Evolutionary conservation across 2,888 invertebrate genomes (phyloP).

Genomic region (Platycheirus albimanus): DNA sequence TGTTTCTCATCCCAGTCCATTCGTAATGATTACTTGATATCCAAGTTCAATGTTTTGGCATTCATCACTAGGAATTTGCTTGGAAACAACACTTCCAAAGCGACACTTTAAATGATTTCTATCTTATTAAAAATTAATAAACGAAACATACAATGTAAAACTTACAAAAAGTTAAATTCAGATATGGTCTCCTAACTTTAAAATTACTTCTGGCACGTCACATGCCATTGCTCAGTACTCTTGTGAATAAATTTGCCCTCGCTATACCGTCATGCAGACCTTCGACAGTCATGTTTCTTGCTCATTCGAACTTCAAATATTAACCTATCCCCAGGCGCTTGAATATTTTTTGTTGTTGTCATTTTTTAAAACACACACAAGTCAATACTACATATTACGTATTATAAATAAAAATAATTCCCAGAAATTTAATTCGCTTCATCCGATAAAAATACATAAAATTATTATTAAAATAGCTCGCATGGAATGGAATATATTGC

Average conservation of each 20-base stretch:
- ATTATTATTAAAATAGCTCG: conserved; percentile 10
- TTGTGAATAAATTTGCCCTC: too few relatives aligned
- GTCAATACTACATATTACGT: neutral
- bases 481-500: neutral
- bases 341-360: neutral
- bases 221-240: neutral
- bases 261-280: too few relatives aligned
- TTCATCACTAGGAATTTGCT: too few relatives aligned
- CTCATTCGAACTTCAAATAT: conserved; percentile 3
- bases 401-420: neutral
- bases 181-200: neutral
- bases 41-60: too few relatives aligned
- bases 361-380: neutral
- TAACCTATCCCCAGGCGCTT: neutral
- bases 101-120: too few relatives aligned
- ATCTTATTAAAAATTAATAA: too few relatives aligned
- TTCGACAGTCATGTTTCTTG: neutral
- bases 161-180: too few relatives aligned
- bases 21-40: too few relatives aligned
- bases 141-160: too few relatives aligned
- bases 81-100: too few relatives aligned
- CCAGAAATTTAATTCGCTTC: conserved; percentile 3
- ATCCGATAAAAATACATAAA: neutral
- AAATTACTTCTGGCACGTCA: neutral
- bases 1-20: too few relatives aligned